phyloP scores from a whole-genome alignment of 2,797 vertebrate genomes.

The Notolabrus celidotus region DNA sequence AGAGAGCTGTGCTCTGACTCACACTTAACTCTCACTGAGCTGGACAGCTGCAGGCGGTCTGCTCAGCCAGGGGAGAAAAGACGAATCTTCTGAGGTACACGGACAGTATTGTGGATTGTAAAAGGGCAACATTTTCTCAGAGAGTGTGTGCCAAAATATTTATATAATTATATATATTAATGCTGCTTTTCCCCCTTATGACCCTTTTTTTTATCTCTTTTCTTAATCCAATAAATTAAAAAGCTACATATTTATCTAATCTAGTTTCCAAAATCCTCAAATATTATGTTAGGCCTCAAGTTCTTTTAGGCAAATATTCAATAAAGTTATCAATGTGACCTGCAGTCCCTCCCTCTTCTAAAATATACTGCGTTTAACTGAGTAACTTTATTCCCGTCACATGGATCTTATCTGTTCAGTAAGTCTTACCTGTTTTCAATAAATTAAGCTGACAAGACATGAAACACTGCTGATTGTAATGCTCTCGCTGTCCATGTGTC shows the following conservation, averaged over 20 bases:
- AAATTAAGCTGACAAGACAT: constrained; percentile 69
- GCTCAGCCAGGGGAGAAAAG: constrained; percentile 55
- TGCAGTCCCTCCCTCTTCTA: constrained; percentile 31
- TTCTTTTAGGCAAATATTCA: constrained; percentile 55
- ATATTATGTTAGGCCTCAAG: constrained; percentile 69
- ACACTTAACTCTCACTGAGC: constrained; percentile 53
- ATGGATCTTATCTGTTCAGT: constrained; percentile 59
- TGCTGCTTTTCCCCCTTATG: constrained; percentile 72
- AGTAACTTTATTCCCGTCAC: constrained; percentile 65
- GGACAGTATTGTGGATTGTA: constrained; percentile 83
- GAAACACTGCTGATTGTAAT: constrained; percentile 65
- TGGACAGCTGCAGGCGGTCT: constrained; percentile 71
- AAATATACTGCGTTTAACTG: constrained; percentile 56
- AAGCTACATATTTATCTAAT: constrained; percentile 77
- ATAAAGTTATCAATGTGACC: constrained; percentile 65
- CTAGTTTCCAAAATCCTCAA: constrained; percentile 78
- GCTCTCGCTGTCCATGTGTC: constrained; percentile 42
- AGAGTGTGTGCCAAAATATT: constrained; percentile 78
- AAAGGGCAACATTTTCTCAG: constrained; percentile 72
- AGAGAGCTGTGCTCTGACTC: constrained; percentile 79
- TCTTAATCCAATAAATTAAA: constrained; percentile 59
- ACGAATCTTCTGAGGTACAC: constrained; percentile 79
- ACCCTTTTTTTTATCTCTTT: constrained; percentile 28
- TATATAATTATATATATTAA: constrained; percentile 70
- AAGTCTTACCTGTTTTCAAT: constrained; percentile 53